phyloP scores from a whole-genome alignment of 2,797 vertebrate genomes.

The Centropyge bicolor region DNA sequence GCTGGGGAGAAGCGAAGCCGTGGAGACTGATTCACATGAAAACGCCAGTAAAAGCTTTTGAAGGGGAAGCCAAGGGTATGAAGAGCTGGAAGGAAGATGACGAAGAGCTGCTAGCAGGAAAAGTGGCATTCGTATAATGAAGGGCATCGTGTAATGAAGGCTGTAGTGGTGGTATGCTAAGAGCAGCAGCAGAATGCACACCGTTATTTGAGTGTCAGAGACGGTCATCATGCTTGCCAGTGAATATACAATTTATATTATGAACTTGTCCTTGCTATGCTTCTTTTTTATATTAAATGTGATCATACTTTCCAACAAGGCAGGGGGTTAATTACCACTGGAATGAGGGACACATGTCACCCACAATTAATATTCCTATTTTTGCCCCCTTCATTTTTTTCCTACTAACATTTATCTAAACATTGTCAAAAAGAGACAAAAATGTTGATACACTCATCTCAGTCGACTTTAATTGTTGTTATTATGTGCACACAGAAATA shows the following conservation, averaged over 20 bases:
- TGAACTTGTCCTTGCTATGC: background rate
- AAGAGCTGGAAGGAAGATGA: conserved; percentile 22
- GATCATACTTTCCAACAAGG: background rate
- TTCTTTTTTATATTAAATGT: too few relatives aligned
- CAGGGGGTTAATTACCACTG: background rate
- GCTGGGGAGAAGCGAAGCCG: background rate
- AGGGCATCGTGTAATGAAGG: conserved; percentile 17
- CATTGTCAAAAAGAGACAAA: background rate
- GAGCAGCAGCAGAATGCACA: background rate
- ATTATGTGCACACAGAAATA: background rate
- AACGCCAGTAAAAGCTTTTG: conserved; percentile 16
- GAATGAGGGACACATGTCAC: background rate
- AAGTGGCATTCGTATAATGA: conserved; percentile 4
- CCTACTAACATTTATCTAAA: background rate
- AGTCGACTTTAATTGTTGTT: too few relatives aligned
- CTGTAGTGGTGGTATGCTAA: background rate
- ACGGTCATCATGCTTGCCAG: background rate
- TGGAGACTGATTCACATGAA: conserved; percentile 9
- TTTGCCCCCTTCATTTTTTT: background rate
- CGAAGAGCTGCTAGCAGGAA: conserved; percentile 15
- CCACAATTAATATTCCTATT: background rate
- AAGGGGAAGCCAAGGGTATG: background rate
- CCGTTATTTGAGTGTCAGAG: background rate
- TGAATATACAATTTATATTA: background rate
- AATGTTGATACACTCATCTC: background rate